Conservation (phyloP, 1,140 invertebrate genomes). For the Diprion similis region DNA sequence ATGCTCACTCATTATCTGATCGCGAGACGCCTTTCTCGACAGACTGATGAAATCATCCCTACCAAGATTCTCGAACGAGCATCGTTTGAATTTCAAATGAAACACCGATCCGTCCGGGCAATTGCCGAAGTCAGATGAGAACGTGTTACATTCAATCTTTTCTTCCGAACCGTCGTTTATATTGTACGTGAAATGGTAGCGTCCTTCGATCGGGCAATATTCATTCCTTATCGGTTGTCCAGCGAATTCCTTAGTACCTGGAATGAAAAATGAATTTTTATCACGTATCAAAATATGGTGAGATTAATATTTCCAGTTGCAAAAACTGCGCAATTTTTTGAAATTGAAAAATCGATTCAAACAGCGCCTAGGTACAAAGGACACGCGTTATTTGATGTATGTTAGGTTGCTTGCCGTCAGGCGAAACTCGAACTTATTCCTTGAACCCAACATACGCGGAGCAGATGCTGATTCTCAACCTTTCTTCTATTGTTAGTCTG, state of each 20-base stretch:
- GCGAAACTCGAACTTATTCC: too few species aligned
- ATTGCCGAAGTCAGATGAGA: conserved; percentile 67
- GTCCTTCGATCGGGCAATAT: conserved; percentile 73
- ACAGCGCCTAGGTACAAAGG: too few species aligned
- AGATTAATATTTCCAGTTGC: too few species aligned
- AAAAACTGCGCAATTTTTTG: too few species aligned
- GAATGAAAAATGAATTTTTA: conserved; percentile 26
- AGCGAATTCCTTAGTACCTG: conserved; percentile 64
- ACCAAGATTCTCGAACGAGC: conserved; percentile 65
- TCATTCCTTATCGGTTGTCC: conserved; percentile 63
- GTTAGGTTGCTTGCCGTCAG: too few species aligned
- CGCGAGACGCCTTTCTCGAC: not conserved
- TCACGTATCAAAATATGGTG: too few species aligned
- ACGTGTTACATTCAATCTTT: conserved; percentile 63
- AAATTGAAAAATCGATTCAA: too few species aligned
- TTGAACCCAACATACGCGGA: too few species aligned
- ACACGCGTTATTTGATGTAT: too few species aligned
- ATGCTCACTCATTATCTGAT: conserved; percentile 12
- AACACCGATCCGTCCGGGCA: conserved; percentile 72
- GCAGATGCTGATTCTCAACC: too few species aligned
- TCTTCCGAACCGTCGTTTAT: conserved; percentile 63
- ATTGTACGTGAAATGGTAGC: conserved; percentile 69
- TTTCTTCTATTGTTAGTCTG: too few species aligned
- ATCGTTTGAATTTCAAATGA: conserved; percentile 65
- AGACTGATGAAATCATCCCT: conserved; percentile 33